Conservation (phyloP, 2,113 vertebrate genomes). For the Lophura nycthemera region DNA sequence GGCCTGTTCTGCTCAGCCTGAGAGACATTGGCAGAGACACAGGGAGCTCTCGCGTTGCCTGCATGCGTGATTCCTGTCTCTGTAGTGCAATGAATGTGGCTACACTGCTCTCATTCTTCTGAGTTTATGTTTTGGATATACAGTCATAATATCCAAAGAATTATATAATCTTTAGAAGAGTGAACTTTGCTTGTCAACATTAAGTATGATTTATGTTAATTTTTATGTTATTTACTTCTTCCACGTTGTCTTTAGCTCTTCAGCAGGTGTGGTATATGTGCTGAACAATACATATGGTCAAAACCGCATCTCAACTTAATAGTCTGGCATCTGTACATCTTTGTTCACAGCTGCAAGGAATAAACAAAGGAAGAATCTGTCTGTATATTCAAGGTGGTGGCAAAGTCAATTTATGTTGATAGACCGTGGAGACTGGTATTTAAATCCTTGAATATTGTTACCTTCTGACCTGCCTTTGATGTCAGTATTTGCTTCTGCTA, state of each 20-base stretch:
- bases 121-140: not conserved
- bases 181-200: not conserved
- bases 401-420: not conserved
- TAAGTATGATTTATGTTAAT: not conserved
- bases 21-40: not conserved
- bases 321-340: not conserved
- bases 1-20: not conserved
- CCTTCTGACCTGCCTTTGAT: not conserved
- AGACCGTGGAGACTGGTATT: not conserved
- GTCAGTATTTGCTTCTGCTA: not conserved
- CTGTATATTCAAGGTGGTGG: not conserved
- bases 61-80: rapidly evolving
- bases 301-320: not conserved
- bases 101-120: not conserved
- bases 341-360: not conserved
- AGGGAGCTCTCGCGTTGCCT: rapidly evolving
- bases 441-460: not conserved
- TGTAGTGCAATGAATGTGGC: not conserved
- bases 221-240: not conserved
- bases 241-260: not conserved
- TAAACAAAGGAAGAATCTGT: not conserved
- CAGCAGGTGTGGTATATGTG: not conserved
- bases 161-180: not conserved
- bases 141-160: not conserved
- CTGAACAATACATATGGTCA: not conserved